These are phyloP conservation scores for Oreochromis spilurus DNA, from an alignment of 2,113 vertebrate genomes.

Conservation along the genomic window DNA sequence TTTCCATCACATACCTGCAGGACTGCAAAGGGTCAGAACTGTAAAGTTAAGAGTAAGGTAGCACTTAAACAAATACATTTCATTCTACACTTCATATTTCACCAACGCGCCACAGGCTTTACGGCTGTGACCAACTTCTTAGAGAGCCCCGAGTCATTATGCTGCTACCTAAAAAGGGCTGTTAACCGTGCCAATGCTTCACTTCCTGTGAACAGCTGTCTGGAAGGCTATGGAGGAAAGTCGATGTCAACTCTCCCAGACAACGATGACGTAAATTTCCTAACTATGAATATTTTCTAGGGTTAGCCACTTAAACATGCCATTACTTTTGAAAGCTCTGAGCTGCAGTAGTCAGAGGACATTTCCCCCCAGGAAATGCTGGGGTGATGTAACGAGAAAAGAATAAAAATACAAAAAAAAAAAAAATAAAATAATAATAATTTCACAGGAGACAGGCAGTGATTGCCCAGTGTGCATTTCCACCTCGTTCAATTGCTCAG, in stretches of 20 bases:
- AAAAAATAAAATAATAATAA: not conserved
- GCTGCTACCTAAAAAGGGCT: constrained; percentile 18
- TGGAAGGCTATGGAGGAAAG: constrained; percentile 23
- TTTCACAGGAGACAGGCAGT: constrained; percentile 61
- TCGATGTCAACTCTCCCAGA: not conserved
- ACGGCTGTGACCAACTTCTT: not conserved
- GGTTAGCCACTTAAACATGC: constrained; percentile 63
- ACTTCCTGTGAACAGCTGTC: not conserved
- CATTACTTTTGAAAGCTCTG: constrained; percentile 26
- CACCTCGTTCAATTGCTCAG: constrained; percentile 41
- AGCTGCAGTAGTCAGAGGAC: constrained; percentile 13
- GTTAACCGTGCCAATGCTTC: constrained; percentile 1
- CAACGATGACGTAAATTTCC: constrained; percentile 8
- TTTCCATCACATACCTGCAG: constrained; percentile 53
- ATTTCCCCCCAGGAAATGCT: constrained; percentile 19
- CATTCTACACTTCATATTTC: constrained; percentile 17
- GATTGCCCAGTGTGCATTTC: constrained; percentile 51
- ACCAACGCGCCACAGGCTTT: not conserved
- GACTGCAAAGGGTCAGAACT: constrained; percentile 45
- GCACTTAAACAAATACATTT: constrained; percentile 26
- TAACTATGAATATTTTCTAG: constrained; percentile 44
- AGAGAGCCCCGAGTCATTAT: not conserved
- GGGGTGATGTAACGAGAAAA: constrained; percentile 20
- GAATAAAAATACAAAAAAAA: constrained; percentile 14
- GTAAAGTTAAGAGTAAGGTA: constrained; percentile 20